Percentiles rank a stretch among this genome's conserved stretches.
These are phyloP conservation scores for Sebastes diploproa DNA, from an alignment of 2,797 vertebrate species.

Conservation along the genomic window DNA sequence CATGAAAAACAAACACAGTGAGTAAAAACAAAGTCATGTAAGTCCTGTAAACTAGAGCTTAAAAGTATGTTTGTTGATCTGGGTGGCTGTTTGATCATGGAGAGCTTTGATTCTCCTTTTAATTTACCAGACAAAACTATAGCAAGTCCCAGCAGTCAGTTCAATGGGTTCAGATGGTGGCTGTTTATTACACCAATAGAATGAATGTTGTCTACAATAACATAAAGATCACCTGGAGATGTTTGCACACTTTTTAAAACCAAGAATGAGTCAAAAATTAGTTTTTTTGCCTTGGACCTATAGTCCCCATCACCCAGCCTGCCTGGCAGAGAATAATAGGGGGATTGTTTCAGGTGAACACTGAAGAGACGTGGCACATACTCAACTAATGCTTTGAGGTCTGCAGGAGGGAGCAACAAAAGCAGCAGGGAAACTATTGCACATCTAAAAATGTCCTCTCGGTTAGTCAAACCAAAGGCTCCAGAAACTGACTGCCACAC, in stretches of 20 bases:
- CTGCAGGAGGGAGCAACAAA: conserved; percentile 57
- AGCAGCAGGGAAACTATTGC: conserved; percentile 1
- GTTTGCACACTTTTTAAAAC: not conserved
- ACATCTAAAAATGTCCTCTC: conserved; percentile 5
- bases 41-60: not conserved
- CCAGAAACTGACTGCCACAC: not conserved
- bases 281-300: not conserved
- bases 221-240: not conserved
- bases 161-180: not conserved
- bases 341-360: conserved; percentile 64
- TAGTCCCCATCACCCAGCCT: not conserved
- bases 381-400: conserved; percentile 40
- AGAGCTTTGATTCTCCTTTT: not conserved
- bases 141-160: not conserved
- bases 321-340: conserved; percentile 37
- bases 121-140: not conserved
- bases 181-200: not conserved
- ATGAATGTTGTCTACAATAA: not conserved
- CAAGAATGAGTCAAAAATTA: not conserved
- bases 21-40: not conserved
- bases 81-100: not conserved
- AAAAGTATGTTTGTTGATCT: not conserved
- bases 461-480: not conserved
- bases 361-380: conserved; percentile 82
- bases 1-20: not conserved